These are phyloP conservation scores for Micromesistius poutassou DNA, from an alignment of 2,797 vertebrate genomes.

Conservation along the genomic window DNA sequence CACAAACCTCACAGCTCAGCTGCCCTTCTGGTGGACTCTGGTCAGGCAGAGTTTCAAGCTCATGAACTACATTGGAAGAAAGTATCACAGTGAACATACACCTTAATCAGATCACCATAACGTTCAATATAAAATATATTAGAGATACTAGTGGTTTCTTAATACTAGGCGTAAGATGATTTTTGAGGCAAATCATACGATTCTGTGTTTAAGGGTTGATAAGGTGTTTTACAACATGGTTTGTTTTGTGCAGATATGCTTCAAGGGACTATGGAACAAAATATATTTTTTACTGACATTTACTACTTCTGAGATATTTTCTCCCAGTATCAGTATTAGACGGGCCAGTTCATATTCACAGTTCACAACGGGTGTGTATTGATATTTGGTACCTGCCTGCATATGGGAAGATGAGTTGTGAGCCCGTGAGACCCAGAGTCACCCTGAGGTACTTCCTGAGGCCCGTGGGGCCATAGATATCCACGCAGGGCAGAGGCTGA, in stretches of 20 bases:
- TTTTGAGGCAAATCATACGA: too few species aligned
- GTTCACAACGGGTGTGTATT: too few species aligned
- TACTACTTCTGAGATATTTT: too few species aligned
- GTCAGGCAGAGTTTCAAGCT: conserved; percentile 82
- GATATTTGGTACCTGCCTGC: conserved; percentile 45
- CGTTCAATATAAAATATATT: neutral
- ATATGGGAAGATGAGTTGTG: conserved; percentile 81
- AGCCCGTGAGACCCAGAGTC: conserved; percentile 82
- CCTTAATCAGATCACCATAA: neutral
- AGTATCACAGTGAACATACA: neutral
- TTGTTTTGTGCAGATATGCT: neutral
- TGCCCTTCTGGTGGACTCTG: conserved; percentile 82
- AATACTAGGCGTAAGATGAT: too few species aligned
- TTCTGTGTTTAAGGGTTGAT: too few species aligned
- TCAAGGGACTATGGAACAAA: too few species aligned
- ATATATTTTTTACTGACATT: too few species aligned
- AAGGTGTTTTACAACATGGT: neutral
- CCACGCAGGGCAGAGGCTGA: conserved; percentile 63
- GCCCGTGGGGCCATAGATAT: conserved; percentile 86
- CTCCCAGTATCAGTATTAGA: too few species aligned
- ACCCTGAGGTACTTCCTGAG: conserved; percentile 78
- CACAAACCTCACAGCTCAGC: conserved; percentile 32
- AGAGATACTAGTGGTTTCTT: neutral
- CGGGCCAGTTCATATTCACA: too few species aligned
- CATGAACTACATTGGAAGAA: conserved; percentile 73